Conservation (phyloP, 2,888 invertebrate species). For the Pyralis farinalis region DNA sequence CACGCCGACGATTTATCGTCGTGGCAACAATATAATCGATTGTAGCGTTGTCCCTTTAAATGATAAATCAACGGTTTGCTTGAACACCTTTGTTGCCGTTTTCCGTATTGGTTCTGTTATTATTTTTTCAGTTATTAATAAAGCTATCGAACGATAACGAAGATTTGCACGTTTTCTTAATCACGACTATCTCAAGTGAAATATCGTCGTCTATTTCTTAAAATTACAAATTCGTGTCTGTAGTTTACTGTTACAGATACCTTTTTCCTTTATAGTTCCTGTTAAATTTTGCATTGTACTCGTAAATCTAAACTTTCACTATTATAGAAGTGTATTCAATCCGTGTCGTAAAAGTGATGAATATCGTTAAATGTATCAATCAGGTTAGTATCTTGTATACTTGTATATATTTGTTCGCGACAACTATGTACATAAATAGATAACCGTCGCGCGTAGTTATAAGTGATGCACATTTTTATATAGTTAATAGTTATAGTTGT, state of each 20-base stretch:
- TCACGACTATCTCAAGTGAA: slow-evolving; percentile 29
- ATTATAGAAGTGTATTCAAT: slow-evolving; percentile 8
- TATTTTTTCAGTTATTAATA: no score
- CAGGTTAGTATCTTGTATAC: slow-evolving; percentile 3
- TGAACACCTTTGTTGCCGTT: slow-evolving; percentile 12
- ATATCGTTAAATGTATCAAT: slow-evolving; percentile 11
- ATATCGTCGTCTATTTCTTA: slow-evolving; percentile 28
- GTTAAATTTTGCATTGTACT: slow-evolving; percentile 28
- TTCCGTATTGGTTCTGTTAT: no score
- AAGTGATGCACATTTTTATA: no score
- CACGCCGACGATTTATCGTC: slow-evolving; percentile 44
- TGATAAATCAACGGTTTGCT: no score
- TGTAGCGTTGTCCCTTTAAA: no score
- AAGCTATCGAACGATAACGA: no score
- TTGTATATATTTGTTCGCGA: no score
- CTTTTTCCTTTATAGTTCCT: slow-evolving; percentile 21
- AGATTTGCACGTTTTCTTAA: slow-evolving; percentile 15
- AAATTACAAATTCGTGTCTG: slow-evolving; percentile 34
- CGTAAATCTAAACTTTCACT: slow-evolving; percentile 35
- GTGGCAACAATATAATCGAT: slow-evolving; percentile 52
- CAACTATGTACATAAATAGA: no score
- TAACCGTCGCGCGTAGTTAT: no score
- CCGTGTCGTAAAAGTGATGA: slow-evolving; percentile 8
- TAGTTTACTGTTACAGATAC: slow-evolving; percentile 12
- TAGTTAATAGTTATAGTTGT: no score